These are phyloP conservation scores for Campylorhamphus procurvoides DNA, from an alignment of 2,113 vertebrate species.

Conservation along the genomic window DNA sequence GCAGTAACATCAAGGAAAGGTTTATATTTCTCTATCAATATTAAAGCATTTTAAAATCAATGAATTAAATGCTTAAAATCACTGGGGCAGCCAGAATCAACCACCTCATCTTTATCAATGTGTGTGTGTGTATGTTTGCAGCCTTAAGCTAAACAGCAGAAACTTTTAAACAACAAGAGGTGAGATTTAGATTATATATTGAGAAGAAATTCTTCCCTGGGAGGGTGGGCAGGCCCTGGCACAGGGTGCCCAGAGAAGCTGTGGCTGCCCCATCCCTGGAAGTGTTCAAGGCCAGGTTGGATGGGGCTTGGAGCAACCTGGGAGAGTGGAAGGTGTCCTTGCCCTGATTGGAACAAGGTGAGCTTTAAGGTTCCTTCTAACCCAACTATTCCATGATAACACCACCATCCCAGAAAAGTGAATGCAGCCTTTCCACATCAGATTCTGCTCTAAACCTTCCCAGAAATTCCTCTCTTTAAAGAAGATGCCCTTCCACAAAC, in stretches of 20 bases:
- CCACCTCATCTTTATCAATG: rapidly evolving
- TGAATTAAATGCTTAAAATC: neutral
- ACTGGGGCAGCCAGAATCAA: neutral
- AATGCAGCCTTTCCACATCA: neutral
- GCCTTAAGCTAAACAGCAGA: neutral
- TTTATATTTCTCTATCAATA: neutral
- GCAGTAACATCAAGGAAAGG: neutral
- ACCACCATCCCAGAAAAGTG: neutral
- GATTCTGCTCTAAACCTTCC: neutral
- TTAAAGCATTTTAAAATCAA: neutral
- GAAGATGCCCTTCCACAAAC: neutral
- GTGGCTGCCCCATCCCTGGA: neutral
- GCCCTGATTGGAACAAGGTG: rapidly evolving
- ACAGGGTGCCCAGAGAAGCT: neutral
- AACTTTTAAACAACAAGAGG: neutral
- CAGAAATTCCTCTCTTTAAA: neutral
- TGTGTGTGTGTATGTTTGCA: too few species aligned
- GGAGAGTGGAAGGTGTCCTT: neutral
- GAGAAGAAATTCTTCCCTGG: neutral
- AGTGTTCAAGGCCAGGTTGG: rapidly evolving
- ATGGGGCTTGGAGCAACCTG: rapidly evolving
- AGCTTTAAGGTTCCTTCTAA: neutral
- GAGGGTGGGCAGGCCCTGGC: neutral
- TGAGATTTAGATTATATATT: neutral
- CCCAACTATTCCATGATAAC: neutral